Percentiles rank a stretch among this genome's conserved stretches.
phyloP scores from a whole-genome alignment of 2,888 invertebrate genomes.

The Clivina fossor region DNA sequence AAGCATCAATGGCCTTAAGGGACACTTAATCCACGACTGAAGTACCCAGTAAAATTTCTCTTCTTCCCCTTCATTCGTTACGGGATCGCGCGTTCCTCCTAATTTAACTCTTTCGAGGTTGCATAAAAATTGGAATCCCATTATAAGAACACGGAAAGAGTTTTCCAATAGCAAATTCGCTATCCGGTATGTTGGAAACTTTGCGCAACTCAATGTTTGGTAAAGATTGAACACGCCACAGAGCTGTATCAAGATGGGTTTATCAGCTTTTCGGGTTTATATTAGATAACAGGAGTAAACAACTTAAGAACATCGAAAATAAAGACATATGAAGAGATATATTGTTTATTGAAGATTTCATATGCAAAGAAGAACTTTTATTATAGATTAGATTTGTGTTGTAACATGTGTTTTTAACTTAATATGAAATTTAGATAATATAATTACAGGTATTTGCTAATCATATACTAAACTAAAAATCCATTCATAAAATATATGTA shows the following conservation, averaged over 20 bases:
- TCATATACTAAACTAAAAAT: too few relatives aligned
- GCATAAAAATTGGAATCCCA: slow-evolving; percentile 32
- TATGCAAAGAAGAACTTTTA: too few relatives aligned
- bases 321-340: too few relatives aligned
- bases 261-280: too few relatives aligned
- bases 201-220: slow-evolving; percentile 18
- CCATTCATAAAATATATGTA: too few relatives aligned
- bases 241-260: slow-evolving; percentile 1
- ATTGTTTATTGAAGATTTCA: too few relatives aligned
- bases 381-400: too few relatives aligned
- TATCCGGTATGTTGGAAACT: slow-evolving; percentile 17
- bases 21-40: slow-evolving; percentile 25
- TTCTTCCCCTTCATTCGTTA: slow-evolving; percentile 7
- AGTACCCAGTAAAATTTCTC: slow-evolving; percentile 12
- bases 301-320: too few relatives aligned
- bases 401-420: too few relatives aligned
- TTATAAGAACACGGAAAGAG: slow-evolving; percentile 25
- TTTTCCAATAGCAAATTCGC: slow-evolving; percentile 25
- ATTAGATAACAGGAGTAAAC: too few relatives aligned
- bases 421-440: too few relatives aligned
- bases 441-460: too few relatives aligned
- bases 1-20: slow-evolving; percentile 18
- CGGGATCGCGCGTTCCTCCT: slow-evolving; percentile 20
- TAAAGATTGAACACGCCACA: slow-evolving; percentile 12
- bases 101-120: slow-evolving; percentile 32